Evolutionary conservation across 2,797 vertebrate species (phyloP).

Genomic region (Pogonophryne albipinna): DNA sequence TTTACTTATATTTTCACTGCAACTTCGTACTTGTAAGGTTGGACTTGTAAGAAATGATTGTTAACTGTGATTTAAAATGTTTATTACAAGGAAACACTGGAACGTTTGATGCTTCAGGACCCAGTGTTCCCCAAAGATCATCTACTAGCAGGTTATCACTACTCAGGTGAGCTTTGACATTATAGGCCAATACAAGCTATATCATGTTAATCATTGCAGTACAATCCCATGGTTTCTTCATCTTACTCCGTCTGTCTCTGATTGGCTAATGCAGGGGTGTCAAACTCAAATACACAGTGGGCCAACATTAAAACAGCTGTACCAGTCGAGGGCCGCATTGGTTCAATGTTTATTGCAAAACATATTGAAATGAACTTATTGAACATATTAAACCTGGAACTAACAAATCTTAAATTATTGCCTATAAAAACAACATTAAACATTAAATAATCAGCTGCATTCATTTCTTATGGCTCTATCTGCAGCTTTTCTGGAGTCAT

Average conservation of each 20-base stretch:
- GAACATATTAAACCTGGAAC: too few relatives aligned
- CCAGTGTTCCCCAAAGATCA: conserved; percentile 72
- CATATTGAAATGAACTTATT: too few relatives aligned
- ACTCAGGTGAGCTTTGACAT: conserved; percentile 70
- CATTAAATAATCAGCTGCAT: too few relatives aligned
- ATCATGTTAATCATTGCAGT: neutral
- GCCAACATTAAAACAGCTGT: too few relatives aligned
- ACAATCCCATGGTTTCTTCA: neutral
- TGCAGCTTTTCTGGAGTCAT: too few relatives aligned
- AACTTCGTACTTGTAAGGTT: neutral
- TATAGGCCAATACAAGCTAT: neutral
- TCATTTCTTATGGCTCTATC: too few relatives aligned
- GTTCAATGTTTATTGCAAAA: too few relatives aligned
- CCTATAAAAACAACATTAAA: too few relatives aligned
- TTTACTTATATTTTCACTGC: neutral
- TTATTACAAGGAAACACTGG: conserved; percentile 70
- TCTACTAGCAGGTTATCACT: conserved; percentile 77
- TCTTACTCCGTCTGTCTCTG: neutral
- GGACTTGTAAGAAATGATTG: neutral
- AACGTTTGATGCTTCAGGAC: conserved; percentile 75
- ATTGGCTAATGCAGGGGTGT: neutral
- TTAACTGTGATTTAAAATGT: neutral
- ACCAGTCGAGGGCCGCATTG: too few relatives aligned
- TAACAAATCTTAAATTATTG: too few relatives aligned
- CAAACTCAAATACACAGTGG: too few relatives aligned